These are phyloP conservation scores for Avahi laniger DNA, from an alignment of 2,797 vertebrate genomes.

Conservation along the genomic window DNA sequence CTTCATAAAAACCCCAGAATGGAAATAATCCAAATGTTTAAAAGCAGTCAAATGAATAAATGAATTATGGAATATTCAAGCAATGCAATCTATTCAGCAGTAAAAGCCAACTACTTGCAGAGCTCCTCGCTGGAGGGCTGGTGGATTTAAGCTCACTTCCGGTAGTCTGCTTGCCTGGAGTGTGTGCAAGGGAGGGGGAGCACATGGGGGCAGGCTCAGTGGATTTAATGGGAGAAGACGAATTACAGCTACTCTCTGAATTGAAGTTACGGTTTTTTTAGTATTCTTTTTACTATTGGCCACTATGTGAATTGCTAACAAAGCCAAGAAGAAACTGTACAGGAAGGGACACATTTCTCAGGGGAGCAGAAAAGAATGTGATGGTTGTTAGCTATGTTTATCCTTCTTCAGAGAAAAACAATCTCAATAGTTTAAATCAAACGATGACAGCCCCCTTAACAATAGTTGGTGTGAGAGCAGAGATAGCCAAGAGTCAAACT, in stretches of 20 bases:
- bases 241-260: neutral
- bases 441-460: neutral
- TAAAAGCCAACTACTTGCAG: no score
- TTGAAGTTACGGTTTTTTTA: neutral
- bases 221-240: conserved; percentile 82
- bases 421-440: conserved; percentile 85
- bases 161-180: no score
- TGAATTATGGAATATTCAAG: no score
- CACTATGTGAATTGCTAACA: conserved; percentile 89
- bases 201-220: conserved; percentile 68
- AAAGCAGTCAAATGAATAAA: no score
- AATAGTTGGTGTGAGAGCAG: neutral
- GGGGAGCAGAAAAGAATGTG: conserved; percentile 89
- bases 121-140: no score
- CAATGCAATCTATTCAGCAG: neutral
- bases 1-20: neutral
- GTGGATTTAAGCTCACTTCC: no score
- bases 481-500: neutral
- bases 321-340: conserved; percentile 90
- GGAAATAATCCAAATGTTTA: no score
- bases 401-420: conserved; percentile 81
- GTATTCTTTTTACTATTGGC: conserved; percentile 91
- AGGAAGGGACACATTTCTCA: conserved; percentile 88
- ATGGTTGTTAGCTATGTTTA: conserved; percentile 72
- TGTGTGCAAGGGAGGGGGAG: no score